Percentiles rank a stretch among this genome's conserved stretches.
phyloP scores from a whole-genome alignment of 2,797 vertebrate genomes.

The Xyrichtys novacula region DNA sequence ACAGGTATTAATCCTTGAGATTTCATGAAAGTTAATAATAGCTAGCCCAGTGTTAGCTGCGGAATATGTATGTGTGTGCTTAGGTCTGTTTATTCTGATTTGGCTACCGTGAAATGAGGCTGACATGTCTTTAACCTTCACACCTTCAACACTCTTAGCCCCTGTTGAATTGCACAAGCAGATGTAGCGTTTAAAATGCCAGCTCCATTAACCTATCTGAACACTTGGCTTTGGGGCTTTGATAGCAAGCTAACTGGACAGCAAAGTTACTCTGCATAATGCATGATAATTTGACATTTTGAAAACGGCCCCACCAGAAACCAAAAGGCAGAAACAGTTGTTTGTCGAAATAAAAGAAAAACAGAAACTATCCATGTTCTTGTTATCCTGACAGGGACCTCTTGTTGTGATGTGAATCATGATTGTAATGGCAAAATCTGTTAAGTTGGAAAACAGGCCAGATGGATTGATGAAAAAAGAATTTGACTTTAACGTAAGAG shows the following conservation, averaged over 20 bases:
- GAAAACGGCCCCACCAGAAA: conserved; percentile 19
- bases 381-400: conserved; percentile 39
- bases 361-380: conserved; percentile 27
- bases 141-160: conserved; percentile 17
- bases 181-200: conserved; percentile 53
- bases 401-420: background rate
- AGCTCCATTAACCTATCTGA: conserved; percentile 63
- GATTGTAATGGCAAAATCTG: background rate
- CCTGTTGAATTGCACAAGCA: conserved; percentile 29
- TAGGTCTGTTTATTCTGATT: conserved; percentile 22
- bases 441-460: background rate
- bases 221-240: conserved; percentile 58
- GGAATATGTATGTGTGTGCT: conserved; percentile 2
- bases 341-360: conserved; percentile 33
- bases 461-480: background rate
- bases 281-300: conserved; percentile 61
- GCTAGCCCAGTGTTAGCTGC: background rate
- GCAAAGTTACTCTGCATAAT: conserved; percentile 49
- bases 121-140: conserved; percentile 47
- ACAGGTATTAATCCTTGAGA: background rate
- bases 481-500: background rate
- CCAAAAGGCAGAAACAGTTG: conserved; percentile 23
- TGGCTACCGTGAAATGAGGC: conserved; percentile 12
- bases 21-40: background rate
- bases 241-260: conserved; percentile 39